phyloP scores from a whole-genome alignment of 1,140 invertebrate species.

The Drosophila repletoides region DNA sequence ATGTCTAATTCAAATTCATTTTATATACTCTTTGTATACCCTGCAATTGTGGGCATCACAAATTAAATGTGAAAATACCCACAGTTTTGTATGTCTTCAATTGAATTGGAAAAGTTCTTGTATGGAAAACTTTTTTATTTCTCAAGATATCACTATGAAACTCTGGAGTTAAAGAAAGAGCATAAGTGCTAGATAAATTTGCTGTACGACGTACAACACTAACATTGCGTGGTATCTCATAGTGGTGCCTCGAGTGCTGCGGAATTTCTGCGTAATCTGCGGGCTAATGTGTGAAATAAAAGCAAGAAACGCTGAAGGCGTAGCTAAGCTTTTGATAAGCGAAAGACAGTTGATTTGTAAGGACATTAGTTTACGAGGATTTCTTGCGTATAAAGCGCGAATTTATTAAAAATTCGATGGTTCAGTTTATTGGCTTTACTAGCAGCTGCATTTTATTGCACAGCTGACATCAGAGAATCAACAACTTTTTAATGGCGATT shows the following conservation, averaged over 20 bases:
- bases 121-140: too few relatives aligned
- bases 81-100: too few relatives aligned
- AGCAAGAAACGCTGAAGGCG: not conserved
- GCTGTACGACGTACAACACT: too few relatives aligned
- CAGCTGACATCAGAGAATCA: not conserved
- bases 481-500: slow-evolving; percentile 12
- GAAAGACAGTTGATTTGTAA: not conserved
- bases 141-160: too few relatives aligned
- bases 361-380: not conserved
- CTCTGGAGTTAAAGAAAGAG: too few relatives aligned
- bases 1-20: not conserved
- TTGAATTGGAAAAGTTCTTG: too few relatives aligned
- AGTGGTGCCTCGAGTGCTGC: not conserved
- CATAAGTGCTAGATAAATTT: too few relatives aligned
- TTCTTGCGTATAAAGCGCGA: not conserved
- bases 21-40: not conserved
- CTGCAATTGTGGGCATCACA: not conserved
- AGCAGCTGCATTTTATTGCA: slow-evolving; percentile 25
- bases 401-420: slow-evolving; percentile 9
- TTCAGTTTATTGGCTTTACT: slow-evolving; percentile 16
- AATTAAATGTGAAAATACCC: not conserved
- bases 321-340: not conserved
- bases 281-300: not conserved
- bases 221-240: not conserved
- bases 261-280: not conserved